A percentile compares a stretch with the other conserved stretches of the same genome.
Evolutionary conservation across 2,888 invertebrate species (phyloP).

Genomic region (Apodemia zela): DNA sequence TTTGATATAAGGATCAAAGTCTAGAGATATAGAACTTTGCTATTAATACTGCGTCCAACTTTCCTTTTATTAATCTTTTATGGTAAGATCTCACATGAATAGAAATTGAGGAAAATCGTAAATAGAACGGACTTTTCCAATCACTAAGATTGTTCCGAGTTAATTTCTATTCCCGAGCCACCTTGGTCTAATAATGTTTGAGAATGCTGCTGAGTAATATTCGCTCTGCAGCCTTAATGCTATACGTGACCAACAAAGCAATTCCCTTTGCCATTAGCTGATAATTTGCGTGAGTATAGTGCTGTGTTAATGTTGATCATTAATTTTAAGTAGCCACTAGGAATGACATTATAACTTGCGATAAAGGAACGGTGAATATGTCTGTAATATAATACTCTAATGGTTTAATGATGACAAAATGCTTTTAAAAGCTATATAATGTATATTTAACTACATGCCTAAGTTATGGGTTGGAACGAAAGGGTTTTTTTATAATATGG

Average conservation of each 20-base stretch:
- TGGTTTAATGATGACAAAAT: no score
- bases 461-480: no score
- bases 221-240: conserved; percentile 1
- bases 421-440: no score
- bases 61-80: not conserved
- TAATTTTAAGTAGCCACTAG: conserved; percentile 3
- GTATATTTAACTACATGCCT: no score
- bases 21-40: not conserved
- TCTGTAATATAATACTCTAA: no score
- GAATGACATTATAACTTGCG: no score
- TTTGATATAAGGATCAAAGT: not conserved
- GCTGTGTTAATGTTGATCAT: conserved; percentile 5
- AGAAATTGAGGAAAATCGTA: conserved; percentile 6
- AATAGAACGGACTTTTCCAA: conserved; percentile 6
- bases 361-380: no score
- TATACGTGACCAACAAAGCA: conserved; percentile 5
- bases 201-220: conserved; percentile 7
- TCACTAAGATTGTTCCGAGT: conserved; percentile 6
- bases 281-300: conserved; percentile 6
- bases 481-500: no score
- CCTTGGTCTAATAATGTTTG: conserved; percentile 7
- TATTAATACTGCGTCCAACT: not conserved
- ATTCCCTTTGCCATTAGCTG: conserved; percentile 7
- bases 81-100: conserved; percentile 2
- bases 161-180: conserved; percentile 4